Percentiles rank a stretch among this genome's conserved stretches.
These are phyloP conservation scores for Microvelia longipes DNA, from an alignment of 1,140 invertebrate species.

Conservation along the genomic window DNA sequence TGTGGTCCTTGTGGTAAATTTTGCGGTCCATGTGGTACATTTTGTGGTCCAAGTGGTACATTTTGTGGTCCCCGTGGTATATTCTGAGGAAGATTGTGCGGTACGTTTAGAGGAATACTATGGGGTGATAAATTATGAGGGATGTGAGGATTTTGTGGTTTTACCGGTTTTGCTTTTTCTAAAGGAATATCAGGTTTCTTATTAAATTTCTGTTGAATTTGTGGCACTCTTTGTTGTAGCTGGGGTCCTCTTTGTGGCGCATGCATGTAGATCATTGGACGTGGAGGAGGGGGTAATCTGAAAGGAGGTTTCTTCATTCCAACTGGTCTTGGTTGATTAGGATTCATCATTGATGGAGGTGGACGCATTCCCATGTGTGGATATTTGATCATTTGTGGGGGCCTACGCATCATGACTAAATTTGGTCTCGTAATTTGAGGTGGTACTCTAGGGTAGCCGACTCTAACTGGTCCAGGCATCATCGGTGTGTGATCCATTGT, in stretches of 20 bases:
- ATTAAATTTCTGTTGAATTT: slow-evolving; percentile 6
- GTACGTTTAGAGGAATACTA: neutral
- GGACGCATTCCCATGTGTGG: slow-evolving; percentile 14
- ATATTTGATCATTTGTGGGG: slow-evolving; percentile 5
- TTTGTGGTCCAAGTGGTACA: slow-evolving; percentile 6
- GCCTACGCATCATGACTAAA: slow-evolving; percentile 9
- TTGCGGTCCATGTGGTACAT: neutral
- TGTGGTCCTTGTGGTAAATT: neutral
- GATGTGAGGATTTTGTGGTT: slow-evolving; percentile 1
- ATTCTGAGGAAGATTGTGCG: neutral
- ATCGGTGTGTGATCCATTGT: neutral
- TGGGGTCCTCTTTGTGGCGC: slow-evolving; percentile 1
- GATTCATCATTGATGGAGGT: slow-evolving; percentile 5
- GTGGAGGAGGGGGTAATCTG: slow-evolving; percentile 15
- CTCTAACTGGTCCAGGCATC: neutral
- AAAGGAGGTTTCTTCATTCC: slow-evolving; percentile 18
- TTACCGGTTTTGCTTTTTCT: slow-evolving; percentile 13
- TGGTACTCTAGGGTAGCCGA: neutral
- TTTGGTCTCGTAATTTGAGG: neutral
- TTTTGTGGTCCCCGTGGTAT: neutral
- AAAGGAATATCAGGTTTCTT: slow-evolving; percentile 1
- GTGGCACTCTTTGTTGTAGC: neutral
- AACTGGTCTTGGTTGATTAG: slow-evolving; percentile 9
- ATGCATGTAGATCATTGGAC: slow-evolving; percentile 8
- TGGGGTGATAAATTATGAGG: neutral